Evolutionary conservation across 2,113 vertebrate species (phyloP).

Genomic region (Lethenteron reissneri): DNA sequence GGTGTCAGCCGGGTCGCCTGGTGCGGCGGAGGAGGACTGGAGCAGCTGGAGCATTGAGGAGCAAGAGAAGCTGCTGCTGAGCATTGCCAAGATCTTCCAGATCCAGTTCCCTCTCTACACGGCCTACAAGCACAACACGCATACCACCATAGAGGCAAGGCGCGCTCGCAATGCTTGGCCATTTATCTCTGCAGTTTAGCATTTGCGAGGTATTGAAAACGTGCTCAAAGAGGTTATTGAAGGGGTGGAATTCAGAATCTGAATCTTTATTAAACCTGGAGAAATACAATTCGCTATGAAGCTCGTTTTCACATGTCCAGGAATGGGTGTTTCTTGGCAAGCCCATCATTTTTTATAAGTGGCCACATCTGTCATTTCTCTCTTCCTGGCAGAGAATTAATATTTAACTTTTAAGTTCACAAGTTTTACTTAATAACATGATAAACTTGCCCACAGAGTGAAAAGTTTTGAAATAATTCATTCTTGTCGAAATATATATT

Average conservation of each 20-base stretch:
- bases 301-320: neutral
- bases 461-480: too few species aligned
- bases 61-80: constrained; percentile 80
- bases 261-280: neutral
- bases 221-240: neutral
- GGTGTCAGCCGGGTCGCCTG: neutral
- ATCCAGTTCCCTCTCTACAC: constrained; percentile 98
- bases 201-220: neutral
- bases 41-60: constrained; percentile 83
- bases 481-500: too few species aligned
- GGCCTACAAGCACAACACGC: constrained; percentile 97
- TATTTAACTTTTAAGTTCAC: too few species aligned
- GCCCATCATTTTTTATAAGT: too few species aligned
- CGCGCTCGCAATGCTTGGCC: too few species aligned
- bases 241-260: neutral
- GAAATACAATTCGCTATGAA: neutral
- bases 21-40: constrained; percentile 1
- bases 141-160: constrained; percentile 73
- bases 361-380: too few species aligned
- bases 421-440: too few species aligned
- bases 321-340: too few species aligned
- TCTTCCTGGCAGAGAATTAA: too few species aligned
- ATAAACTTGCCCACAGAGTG: too few species aligned
- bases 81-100: constrained; percentile 96
- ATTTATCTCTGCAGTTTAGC: neutral